Conservation (phyloP, 2,113 vertebrate genomes). For the Cavia porcellus region DNA sequence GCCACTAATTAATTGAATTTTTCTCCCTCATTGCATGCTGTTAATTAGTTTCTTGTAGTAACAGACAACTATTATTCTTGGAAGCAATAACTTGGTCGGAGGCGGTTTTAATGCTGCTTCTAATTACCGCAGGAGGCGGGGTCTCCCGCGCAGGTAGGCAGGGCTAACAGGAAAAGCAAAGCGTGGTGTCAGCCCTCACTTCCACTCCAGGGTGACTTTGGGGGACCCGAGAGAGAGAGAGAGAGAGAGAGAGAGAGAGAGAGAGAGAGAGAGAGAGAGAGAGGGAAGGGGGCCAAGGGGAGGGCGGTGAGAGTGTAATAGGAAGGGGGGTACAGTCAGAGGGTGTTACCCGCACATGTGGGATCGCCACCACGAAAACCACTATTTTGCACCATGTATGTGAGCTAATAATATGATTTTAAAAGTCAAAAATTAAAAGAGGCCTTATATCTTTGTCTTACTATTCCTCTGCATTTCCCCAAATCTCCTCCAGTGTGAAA, state of each 20-base stretch:
- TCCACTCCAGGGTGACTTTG: not conserved
- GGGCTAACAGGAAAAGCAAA: not conserved
- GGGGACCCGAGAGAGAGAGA: not conserved
- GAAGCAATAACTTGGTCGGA: constrained; percentile 82
- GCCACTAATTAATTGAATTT: constrained; percentile 85
- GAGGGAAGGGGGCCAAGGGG: not conserved
- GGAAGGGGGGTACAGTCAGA: not conserved
- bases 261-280: too few species aligned
- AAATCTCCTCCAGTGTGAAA: not conserved
- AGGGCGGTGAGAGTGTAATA: not conserved
- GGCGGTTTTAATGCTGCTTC: constrained; percentile 82
- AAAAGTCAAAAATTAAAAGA: not conserved
- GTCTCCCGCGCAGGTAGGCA: not conserved
- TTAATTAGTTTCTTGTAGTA: constrained; percentile 85
- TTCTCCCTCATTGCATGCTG: constrained; percentile 80
- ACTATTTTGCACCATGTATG: too few species aligned
- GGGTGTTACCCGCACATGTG: too few species aligned
- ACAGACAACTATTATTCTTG: constrained; percentile 82
- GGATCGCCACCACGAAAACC: not conserved
- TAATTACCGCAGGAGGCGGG: constrained; percentile 74
- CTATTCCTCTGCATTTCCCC: not conserved
- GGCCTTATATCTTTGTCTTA: not conserved
- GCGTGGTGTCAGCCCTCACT: not conserved
- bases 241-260: too few species aligned
- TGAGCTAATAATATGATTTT: not conserved